These are phyloP conservation scores for Parotocinclus haroldoi DNA, from an alignment of 2,797 vertebrate genomes.

Conservation along the genomic window DNA sequence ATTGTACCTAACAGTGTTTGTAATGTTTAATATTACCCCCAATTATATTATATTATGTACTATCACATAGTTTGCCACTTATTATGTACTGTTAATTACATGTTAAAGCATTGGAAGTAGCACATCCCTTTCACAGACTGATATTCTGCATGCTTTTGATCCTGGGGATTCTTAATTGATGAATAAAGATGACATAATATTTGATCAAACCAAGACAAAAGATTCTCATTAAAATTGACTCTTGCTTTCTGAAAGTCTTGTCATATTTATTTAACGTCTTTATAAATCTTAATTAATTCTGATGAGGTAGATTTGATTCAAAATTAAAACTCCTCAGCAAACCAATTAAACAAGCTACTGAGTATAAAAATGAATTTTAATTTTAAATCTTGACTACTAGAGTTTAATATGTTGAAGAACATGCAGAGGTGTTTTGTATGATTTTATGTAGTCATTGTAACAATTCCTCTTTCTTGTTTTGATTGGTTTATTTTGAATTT, in stretches of 20 bases:
- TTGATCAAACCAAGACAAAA: background rate
- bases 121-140: constrained; percentile 1
- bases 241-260: constrained; percentile 3
- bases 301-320: constrained; percentile 5
- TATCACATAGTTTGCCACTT: background rate
- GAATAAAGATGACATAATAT: too few relatives aligned
- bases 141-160: background rate
- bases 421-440: background rate
- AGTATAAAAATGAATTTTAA: constrained; percentile 43
- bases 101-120: constrained; percentile 8
- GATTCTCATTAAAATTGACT: background rate
- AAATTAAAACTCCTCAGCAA: constrained; percentile 21
- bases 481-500: constrained; percentile 77
- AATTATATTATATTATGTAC: too few relatives aligned
- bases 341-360: constrained; percentile 14
- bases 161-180: too few relatives aligned
- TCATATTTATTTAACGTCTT: constrained; percentile 25
- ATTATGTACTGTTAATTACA: constrained; percentile 7
- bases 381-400: constrained; percentile 18
- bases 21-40: too few relatives aligned
- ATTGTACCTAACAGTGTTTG: too few relatives aligned
- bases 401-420: constrained; percentile 2
- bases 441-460: constrained; percentile 30
- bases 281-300: constrained; percentile 25
- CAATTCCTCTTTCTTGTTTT: constrained; percentile 63